Percentiles rank a stretch among this genome's conserved stretches.
phyloP scores from a whole-genome alignment of 2,797 vertebrate species.

The Eospalax fontanierii region DNA sequence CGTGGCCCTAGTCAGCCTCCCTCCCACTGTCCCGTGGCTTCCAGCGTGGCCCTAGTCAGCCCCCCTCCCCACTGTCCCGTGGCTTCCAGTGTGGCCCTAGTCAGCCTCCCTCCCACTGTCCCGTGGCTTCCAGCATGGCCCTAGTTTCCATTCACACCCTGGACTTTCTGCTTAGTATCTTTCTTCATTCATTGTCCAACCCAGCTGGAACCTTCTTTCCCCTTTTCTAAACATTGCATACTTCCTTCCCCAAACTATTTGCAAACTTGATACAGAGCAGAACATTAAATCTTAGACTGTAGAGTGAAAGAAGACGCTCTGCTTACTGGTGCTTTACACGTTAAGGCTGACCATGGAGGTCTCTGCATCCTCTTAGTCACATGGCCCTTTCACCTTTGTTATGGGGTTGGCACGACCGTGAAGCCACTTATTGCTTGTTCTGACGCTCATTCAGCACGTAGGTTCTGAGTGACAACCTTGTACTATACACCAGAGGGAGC shows the following conservation, averaged over 20 bases:
- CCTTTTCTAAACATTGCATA: conserved; percentile 14
- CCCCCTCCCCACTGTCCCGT: no score
- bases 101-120: no score
- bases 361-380: background rate
- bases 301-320: background rate
- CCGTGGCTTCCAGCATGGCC: no score
- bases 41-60: no score
- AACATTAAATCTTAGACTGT: background rate
- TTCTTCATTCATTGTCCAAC: background rate
- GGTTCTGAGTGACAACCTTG: background rate
- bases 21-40: no score
- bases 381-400: background rate
- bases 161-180: background rate
- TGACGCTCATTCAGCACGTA: background rate
- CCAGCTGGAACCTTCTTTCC: background rate
- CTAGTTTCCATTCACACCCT: background rate
- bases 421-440: conserved; percentile 14
- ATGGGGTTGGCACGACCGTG: background rate
- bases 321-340: background rate
- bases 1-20: no score
- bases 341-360: background rate
- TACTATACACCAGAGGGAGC: background rate
- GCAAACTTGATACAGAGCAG: background rate
- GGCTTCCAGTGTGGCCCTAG: no score
- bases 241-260: conserved; percentile 20